Evolutionary conservation across 2,113 vertebrate genomes (phyloP).

Genomic region (Etia nguti): DNA sequence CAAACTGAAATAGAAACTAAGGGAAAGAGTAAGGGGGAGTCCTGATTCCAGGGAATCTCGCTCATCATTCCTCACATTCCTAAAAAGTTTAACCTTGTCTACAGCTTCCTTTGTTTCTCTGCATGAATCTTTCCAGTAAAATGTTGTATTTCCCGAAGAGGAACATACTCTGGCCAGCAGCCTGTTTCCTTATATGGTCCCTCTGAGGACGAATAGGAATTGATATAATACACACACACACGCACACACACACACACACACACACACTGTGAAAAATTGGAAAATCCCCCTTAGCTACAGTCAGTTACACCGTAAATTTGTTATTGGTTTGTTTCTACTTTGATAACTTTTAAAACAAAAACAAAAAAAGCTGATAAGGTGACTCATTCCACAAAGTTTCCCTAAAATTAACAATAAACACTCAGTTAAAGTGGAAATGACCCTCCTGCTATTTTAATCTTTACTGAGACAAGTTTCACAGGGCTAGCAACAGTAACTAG

Average conservation of each 20-base stretch:
- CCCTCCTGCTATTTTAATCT: not conserved
- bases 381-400: not conserved
- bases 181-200: conserved; percentile 3
- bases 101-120: not conserved
- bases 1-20: not conserved
- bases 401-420: not conserved
- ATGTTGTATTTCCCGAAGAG: not conserved
- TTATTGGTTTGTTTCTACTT: not conserved
- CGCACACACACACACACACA: not conserved
- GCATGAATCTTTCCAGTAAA: conserved; percentile 8
- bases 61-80: conserved; percentile 34
- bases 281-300: not conserved
- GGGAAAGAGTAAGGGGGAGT: not conserved
- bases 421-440: not conserved
- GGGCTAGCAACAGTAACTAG: not conserved
- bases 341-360: not conserved
- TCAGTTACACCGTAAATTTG: not conserved
- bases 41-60: not conserved
- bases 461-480: not conserved
- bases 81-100: not conserved
- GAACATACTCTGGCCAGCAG: not conserved
- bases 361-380: not conserved
- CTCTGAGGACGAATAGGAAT: not conserved
- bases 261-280: not conserved
- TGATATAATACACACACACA: not conserved